Evolutionary conservation across 2,113 vertebrate genomes (phyloP), one percentile per base, ranked within the genome.

Genomic region (Mellivora capensis): DNA sequence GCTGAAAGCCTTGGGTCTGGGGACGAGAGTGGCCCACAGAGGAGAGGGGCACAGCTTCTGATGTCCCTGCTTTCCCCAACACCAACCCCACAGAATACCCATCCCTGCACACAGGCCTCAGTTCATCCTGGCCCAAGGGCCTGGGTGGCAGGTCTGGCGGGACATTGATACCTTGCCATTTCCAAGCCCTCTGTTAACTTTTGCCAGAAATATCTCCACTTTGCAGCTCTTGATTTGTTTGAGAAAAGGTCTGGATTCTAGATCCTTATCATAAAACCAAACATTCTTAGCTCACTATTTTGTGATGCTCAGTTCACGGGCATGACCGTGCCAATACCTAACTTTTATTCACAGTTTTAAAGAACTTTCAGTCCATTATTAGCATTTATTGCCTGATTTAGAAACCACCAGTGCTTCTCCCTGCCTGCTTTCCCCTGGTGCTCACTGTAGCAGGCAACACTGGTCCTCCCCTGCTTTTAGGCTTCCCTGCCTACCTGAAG

Each of bases 231-330:
- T 91, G 89, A 97, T 87, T 61, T 93, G 31, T 77, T 77, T 6
- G 13, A 92, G 93, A 80, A 93, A 57, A 90, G 44, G 69, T 86
- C 86, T 98, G 84, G 96, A 89, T 81, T 97, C 91, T 97, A 67
- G 94, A 96, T 89, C 96, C 90, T 96, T 98, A 47, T 92, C 98
- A 97, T 96, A 98, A 98, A 98, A 57, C 57, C 95, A 76, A 82
- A 76, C 95, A 94, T 97, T n/a, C 34, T 42, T 80, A 37, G 80
- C 42, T 91, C 31, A 81, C 71, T 91, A 67, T 81, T 37, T 90
- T 42, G 20, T 4, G n/a, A 87, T 11, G 42, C 62, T 64, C 29
- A 87, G 20, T 23, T 54, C 54, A 67, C 27, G 14, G 47, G 47
- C 25, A 89, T 1, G n/a, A 79, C 18, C 34, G 12, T 20, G 93